A percentile compares a stretch with the other conserved stretches of the same genome.
Conservation (phyloP, 2,797 vertebrate genomes). For the Chelidonichthys spinosus region DNA sequence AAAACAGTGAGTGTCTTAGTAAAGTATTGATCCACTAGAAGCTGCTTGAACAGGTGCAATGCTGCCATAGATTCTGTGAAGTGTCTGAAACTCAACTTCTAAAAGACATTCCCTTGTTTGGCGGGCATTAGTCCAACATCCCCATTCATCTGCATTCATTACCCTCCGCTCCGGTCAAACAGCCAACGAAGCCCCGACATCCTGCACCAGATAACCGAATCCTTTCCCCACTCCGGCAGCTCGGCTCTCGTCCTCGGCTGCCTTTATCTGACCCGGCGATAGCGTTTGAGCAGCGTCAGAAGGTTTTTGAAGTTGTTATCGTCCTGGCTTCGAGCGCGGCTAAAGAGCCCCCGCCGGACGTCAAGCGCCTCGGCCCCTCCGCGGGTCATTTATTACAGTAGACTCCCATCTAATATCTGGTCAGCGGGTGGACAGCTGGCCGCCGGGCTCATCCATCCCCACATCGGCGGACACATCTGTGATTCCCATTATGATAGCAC, state of each 20-base stretch:
- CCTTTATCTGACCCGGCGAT: constrained; percentile 64
- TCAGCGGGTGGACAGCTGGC: constrained; percentile 54
- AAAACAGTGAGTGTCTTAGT: no score
- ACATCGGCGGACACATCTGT: constrained; percentile 70
- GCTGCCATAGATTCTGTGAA: no score
- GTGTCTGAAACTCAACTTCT: neutral
- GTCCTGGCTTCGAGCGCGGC: constrained; percentile 2
- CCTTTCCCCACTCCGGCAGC: neutral
- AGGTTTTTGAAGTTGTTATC: constrained; percentile 72
- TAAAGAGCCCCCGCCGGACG: constrained; percentile 37
- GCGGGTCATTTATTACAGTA: constrained; percentile 78
- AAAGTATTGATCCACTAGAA: no score
- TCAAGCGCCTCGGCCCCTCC: constrained; percentile 30
- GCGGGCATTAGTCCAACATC: neutral
- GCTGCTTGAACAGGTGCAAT: no score
- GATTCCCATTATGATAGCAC: constrained; percentile 79
- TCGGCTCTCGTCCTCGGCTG: constrained; percentile 22
- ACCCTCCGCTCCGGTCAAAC: neutral
- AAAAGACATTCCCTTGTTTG: neutral
- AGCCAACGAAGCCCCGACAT: neutral
- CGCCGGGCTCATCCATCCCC: constrained; percentile 67
- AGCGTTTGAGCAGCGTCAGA: constrained; percentile 55
- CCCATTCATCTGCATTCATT: constrained; percentile 3
- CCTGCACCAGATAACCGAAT: constrained; percentile 14
- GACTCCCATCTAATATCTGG: constrained; percentile 67